These are phyloP conservation scores for Actenoides lindsayi DNA, from an alignment of 2,113 vertebrate species.

Conservation along the genomic window DNA sequence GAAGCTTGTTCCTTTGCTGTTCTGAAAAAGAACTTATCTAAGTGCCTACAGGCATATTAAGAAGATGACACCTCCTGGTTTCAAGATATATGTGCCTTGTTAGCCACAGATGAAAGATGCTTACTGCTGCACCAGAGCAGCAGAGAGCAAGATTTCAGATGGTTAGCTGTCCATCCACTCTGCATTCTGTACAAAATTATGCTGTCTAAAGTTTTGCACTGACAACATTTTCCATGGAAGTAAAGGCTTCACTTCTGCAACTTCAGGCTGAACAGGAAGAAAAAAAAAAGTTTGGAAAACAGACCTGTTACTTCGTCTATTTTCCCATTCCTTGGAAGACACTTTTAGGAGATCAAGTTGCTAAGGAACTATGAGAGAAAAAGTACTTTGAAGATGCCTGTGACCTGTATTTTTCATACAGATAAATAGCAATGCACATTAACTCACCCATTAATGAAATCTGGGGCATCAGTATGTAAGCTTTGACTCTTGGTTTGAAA, in stretches of 20 bases:
- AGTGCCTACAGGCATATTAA: neutral
- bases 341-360: neutral
- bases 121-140: neutral
- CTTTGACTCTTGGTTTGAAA: neutral
- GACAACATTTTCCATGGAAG: constrained; percentile 14
- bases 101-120: rapidly evolving
- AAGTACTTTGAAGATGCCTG: neutral
- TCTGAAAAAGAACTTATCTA: neutral
- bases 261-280: neutral
- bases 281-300: neutral
- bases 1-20: neutral
- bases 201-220: neutral
- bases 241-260: neutral
- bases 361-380: neutral
- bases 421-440: neutral
- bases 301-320: neutral
- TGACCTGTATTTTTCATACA: neutral
- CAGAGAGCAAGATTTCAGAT: neutral
- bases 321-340: neutral
- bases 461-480: neutral
- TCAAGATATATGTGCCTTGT: neutral
- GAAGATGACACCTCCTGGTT: neutral
- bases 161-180: neutral
- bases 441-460: neutral
- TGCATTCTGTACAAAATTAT: neutral